Base-by-base conservation (phyloP, 2,797 vertebrate species). In the Zalophus californianus region DNA sequence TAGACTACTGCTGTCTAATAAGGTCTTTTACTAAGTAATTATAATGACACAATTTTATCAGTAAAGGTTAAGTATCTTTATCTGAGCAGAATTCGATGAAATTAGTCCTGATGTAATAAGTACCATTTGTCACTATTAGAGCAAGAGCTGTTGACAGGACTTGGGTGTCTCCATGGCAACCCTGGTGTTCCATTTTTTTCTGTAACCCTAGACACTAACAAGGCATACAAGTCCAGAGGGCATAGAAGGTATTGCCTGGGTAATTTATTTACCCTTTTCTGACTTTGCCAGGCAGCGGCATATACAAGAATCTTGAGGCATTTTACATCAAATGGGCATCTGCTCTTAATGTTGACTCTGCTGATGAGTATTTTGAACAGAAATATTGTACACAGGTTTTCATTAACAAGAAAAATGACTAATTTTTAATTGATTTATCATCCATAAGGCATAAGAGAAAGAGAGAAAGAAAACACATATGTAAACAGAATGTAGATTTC, bases 101-200 rank as follows among this genome's bases (percentile, higher is more conserved):
- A 99, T 99, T 99, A 99, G 99, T 99, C 98, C 99, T 99, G 99
- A 99, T 99, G 99, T 99, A 99, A 99, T 99, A 99, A 99, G 99
- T 98, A 99, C 99, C 99, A 99, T 99, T 99, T 99, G 99, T 99
- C 99, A 99, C 99, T 98, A 99, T 99, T 99, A 99, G 98, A 99
- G 97, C 99, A 97, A 98, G 99, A 99, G 99, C 99, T 99, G 99
- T 99, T 99, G 99, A 99, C 99, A 99, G 99, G 99, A 91, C 98
- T 94, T 98, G 97, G 98, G 96, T 68, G 99, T 99, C 99, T 99
- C 99, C 96, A 95, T 98, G 99, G 99, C 98, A 99, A 99, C 98
- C 0, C 1, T 0, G 54, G 96, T 64, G 93, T 14, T 13, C 96
- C 35, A 29, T 23, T 96, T 68, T 90, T 35, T 23, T 27, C 58